Percentiles rank a stretch among this genome's conserved stretches.
Conservation (phyloP, 2,888 invertebrate genomes). For the Arctia plantaginis region DNA sequence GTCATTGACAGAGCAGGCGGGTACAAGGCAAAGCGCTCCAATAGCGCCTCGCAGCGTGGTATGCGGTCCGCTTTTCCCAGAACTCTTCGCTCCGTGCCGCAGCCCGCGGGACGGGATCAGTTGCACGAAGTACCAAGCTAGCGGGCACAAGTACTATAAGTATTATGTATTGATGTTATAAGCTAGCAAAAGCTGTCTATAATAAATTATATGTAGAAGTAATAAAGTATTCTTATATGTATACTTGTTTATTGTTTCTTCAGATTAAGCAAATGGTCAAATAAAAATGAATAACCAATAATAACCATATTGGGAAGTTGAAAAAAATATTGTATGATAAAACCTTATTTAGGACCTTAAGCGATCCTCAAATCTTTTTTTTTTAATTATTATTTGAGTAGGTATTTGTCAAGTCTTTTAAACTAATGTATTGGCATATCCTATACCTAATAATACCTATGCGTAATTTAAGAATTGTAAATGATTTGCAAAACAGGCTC, state of each 20-base stretch:
- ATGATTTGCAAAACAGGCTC: neutral
- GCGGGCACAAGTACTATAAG: constrained; percentile 39
- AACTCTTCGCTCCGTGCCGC: constrained; percentile 66
- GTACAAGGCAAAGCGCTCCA: constrained; percentile 65
- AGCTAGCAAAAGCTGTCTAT: constrained; percentile 25
- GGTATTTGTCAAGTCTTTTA: neutral
- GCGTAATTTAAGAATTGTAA: neutral
- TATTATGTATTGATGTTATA: constrained; percentile 39
- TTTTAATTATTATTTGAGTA: neutral
- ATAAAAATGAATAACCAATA: too few relatives aligned
- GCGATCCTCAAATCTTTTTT: neutral
- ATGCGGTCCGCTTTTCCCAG: constrained; percentile 85
- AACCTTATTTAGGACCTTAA: neutral
- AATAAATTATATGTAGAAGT: neutral
- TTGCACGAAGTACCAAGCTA: constrained; percentile 54
- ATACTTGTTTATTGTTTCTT: neutral
- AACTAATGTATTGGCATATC: neutral
- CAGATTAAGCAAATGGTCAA: too few relatives aligned
- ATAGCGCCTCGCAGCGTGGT: constrained; percentile 72
- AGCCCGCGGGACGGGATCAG: constrained; percentile 61
- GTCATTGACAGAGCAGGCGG: constrained; percentile 65
- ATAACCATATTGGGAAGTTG: neutral
- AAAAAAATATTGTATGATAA: neutral
- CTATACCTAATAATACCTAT: too few relatives aligned
- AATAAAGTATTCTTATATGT: neutral